Conservation (phyloP, 2,888 invertebrate species). For the Perizoma affinitatum region DNA sequence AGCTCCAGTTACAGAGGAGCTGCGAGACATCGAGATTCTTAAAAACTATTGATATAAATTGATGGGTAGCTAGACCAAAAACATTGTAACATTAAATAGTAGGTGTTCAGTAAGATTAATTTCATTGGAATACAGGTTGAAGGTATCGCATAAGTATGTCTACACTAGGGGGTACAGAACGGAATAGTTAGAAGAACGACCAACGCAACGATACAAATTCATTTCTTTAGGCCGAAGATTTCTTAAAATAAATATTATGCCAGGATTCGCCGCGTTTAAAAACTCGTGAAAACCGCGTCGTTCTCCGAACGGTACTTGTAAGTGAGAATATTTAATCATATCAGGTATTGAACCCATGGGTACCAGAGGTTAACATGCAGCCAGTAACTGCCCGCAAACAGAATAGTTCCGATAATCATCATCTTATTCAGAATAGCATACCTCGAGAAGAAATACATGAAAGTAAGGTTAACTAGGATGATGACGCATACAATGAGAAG, state of each 20-base stretch:
- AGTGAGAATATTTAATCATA: not conserved
- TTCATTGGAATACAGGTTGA: too few species aligned
- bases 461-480: not conserved
- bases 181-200: too few species aligned
- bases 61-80: too few species aligned
- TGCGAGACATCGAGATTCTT: not conserved
- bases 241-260: too few species aligned
- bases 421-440: conserved; percentile 4
- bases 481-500: not conserved
- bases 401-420: not conserved
- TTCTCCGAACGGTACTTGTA: too few species aligned
- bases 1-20: conserved; percentile 14
- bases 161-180: too few species aligned
- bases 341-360: conserved; percentile 4
- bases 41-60: conserved; percentile 1
- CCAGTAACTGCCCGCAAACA: conserved; percentile 6
- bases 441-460: conserved; percentile 6
- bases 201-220: too few species aligned
- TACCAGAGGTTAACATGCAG: conserved; percentile 5
- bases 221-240: conserved; percentile 18
- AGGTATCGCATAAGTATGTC: too few species aligned
- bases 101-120: too few species aligned
- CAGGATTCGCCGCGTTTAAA: too few species aligned
- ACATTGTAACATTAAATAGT: too few species aligned
- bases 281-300: too few species aligned